Base-by-base conservation (phyloP, 2,113 vertebrate species). In the Trogon melanurus region DNA sequence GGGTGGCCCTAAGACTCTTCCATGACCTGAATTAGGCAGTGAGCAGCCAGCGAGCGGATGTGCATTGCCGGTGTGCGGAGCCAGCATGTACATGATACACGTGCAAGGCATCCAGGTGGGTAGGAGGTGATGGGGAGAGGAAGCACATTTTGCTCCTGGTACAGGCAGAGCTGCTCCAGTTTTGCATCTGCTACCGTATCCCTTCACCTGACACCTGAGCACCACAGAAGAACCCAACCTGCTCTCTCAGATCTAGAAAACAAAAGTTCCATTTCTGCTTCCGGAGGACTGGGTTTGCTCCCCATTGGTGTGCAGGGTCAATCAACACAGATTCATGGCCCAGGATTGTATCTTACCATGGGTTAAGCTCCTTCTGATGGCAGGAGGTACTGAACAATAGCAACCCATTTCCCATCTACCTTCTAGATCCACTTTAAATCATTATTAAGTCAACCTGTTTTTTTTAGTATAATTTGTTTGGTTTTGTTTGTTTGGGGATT, bases 111-210 rank as follows among this genome's bases (percentile, higher is more conserved):
- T 3, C 36, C 75, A 91, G 82, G 51, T 90, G 58, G 64, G 92
- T 9, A 51, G 95, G 85, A 91, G 88, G 83, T 91, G 91, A 81
- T 56, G 38, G 56, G 11, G 50, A 79, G 10, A 76, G 17, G 56
- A 66, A 58, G 60, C 18, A 88, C 47, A 36, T 66, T 92, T 73
- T 90, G 67, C 60, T 83, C 27, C 75, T 80, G 56, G 32, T 36
- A 17, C 19, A 80, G 41, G 65, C 65, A 71, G 86, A 86, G 32
- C 82, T 93, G 90, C n/a, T 90, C 90, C 69, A 93, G 38, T 94
- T 93, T 93, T 45, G n/a, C 79, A 84, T 71, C 88, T 95, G 85
- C 65, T 88, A 25, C 60, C 32, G n/a, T 56, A 22, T 83, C 23
- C 34, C 34, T 56, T 36, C 78, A n/a, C 34, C 72, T 70, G 45